These are phyloP conservation scores for Exocentrus adspersus DNA, from an alignment of 2,888 invertebrate genomes.

Conservation along the genomic window DNA sequence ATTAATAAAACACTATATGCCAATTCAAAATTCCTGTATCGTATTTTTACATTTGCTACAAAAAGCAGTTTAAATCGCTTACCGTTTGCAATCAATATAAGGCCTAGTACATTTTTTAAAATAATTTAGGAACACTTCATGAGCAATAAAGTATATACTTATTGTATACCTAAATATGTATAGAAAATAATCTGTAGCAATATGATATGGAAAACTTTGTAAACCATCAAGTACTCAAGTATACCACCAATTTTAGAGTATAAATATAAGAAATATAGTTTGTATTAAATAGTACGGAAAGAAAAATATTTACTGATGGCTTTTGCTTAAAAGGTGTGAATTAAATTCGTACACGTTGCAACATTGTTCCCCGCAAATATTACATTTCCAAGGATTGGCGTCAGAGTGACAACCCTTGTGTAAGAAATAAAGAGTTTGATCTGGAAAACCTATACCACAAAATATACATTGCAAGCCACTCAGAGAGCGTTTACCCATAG, in stretches of 20 bases:
- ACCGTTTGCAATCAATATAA: too few species aligned
- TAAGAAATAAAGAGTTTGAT: constrained; percentile 94
- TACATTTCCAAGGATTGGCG: constrained; percentile 97
- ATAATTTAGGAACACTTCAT: too few species aligned
- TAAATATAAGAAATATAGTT: neutral
- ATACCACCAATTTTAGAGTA: neutral
- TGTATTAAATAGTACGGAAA: neutral
- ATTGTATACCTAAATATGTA: too few species aligned
- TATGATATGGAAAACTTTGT: too few species aligned
- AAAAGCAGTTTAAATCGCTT: too few species aligned
- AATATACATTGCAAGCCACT: constrained; percentile 81
- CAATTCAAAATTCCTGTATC: too few species aligned
- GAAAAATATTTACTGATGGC: constrained; percentile 75
- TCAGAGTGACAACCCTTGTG: constrained; percentile 99
- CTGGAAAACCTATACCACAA: constrained; percentile 95
- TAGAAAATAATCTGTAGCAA: too few species aligned
- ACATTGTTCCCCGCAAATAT: constrained; percentile 95
- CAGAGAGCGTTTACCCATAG: constrained; percentile 65
- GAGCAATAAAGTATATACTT: too few species aligned
- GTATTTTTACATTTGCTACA: too few species aligned
- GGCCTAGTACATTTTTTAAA: too few species aligned
- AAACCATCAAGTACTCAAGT: too few species aligned
- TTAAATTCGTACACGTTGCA: constrained; percentile 97
- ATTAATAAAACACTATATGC: too few species aligned
- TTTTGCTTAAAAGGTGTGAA: constrained; percentile 93